A percentile compares a stretch with the other conserved stretches of the same genome.
Evolutionary conservation across 1,140 invertebrate species (phyloP).

Genomic region (Drosophila watanabei): DNA sequence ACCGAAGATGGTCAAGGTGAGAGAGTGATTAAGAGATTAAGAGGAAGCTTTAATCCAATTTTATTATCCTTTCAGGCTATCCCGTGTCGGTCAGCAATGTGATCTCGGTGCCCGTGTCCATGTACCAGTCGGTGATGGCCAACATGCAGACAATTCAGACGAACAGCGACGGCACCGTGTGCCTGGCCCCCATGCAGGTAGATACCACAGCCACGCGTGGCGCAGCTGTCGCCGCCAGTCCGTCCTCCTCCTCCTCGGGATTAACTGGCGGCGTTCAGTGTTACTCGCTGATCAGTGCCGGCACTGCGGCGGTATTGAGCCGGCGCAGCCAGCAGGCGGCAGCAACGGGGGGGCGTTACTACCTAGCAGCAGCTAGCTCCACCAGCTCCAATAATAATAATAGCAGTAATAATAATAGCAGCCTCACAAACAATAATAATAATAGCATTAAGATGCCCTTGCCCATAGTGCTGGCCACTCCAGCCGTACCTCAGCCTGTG

Average conservation of each 20-base stretch:
- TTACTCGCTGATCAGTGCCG: slow-evolving; percentile 51
- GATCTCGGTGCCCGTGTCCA: slow-evolving; percentile 97
- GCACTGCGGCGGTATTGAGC: slow-evolving; percentile 11
- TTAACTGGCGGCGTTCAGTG: slow-evolving; percentile 20
- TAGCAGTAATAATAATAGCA: slow-evolving; percentile 22
- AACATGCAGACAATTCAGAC: slow-evolving; percentile 93
- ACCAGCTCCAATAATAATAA: slow-evolving; percentile 45
- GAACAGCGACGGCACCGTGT: slow-evolving; percentile 92
- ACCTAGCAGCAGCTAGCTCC: slow-evolving; percentile 34
- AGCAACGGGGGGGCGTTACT: slow-evolving; percentile 40
- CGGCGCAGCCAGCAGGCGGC: slow-evolving; percentile 43
- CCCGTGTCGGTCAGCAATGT: slow-evolving; percentile 96
- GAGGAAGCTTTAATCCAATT: not conserved
- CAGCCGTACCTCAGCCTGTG: not conserved
- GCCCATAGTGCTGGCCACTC: slow-evolving; percentile 62
- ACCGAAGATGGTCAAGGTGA: slow-evolving; percentile 97
- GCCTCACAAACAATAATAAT: slow-evolving; percentile 51
- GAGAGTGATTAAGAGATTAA: not conserved
- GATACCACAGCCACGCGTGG: slow-evolving; percentile 60
- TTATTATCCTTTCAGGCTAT: slow-evolving; percentile 87
- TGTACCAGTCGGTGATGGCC: slow-evolving; percentile 98
- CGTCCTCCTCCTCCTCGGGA: not conserved
- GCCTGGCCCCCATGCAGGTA: slow-evolving; percentile 93
- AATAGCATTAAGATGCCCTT: slow-evolving; percentile 59
- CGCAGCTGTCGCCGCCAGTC: slow-evolving; percentile 1